Base-by-base conservation (phyloP, 2,888 invertebrate genomes). In the Lasius platythorax region DNA sequence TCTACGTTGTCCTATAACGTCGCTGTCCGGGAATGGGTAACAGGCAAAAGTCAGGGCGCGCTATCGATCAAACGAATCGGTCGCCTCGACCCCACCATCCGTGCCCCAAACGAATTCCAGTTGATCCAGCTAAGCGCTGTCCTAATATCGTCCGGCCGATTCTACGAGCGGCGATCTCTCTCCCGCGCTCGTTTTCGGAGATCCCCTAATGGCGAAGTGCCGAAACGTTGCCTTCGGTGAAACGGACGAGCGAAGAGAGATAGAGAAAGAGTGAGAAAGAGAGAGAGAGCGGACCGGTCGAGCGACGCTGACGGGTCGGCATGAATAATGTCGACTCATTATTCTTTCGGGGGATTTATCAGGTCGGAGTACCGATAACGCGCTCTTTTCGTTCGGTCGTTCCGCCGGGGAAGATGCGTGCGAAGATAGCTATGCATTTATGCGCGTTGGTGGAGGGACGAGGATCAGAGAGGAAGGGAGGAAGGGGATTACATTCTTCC, bases 321-420 rank as follows among this genome's bases (percentile, higher is more conserved):
- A 92, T 93, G 94, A 94, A 93, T 93, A 94, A 94, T 93, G 93
- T 90, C 90, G 87, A 90, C 92, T 93, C 94, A 93, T 94, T 94
- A 94, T 94, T 94, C 93, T 94, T 91, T 92, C 90, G 84, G 88
- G 89, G 93, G 92, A 93, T 94, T 94, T 94, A 94, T 94, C 94
- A 93, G 92, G 90, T 91, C 90, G 91, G 89, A 88, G 87, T 86
- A 89, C 92, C 92, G 94, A 94, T 93, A 94, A 93, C 93, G 92
- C 92, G 92, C 91, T 93, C 92, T 92, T 92, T 92, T 92, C 92
- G 92, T 91, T 91, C 91, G 89, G 84, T 88, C 91, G 91, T 92
- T 91, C 88, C 89, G 87, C 87, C 90, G 84, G 86, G 90, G 89
- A 91, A 93, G 93, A 93, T 93, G 90, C 91, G 90, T 89, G 87